Conservation (phyloP, 2,797 vertebrate genomes). For the Coluber constrictor region DNA sequence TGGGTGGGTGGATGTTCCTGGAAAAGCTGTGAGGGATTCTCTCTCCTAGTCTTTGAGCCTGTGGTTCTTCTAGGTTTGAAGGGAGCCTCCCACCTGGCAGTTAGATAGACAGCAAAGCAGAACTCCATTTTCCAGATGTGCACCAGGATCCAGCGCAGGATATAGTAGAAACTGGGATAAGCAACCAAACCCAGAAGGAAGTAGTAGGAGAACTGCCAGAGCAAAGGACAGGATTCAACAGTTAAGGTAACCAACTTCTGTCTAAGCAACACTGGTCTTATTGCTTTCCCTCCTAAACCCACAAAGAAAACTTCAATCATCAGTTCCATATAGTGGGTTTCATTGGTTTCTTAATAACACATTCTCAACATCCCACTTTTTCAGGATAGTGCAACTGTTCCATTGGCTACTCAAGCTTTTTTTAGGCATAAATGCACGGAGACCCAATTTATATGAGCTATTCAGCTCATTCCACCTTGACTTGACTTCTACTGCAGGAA, state of each 20-base stretch:
- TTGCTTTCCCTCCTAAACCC: background rate
- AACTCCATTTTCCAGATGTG: slow-evolving; percentile 1
- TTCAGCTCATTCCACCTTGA: background rate
- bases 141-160: background rate
- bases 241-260: background rate
- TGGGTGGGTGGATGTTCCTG: background rate
- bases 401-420: too few species aligned
- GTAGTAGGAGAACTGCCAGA: background rate
- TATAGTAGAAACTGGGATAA: background rate
- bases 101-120: slow-evolving; percentile 1
- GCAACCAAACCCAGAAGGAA: slow-evolving; percentile 11
- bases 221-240: background rate
- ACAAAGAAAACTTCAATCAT: too few species aligned
- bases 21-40: background rate
- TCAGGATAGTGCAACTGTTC: too few species aligned
- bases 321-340: too few species aligned
- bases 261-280: background rate
- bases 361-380: too few species aligned
- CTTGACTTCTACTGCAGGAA: background rate
- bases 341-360: too few species aligned
- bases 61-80: background rate
- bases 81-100: slow-evolving; percentile 13
- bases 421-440: too few species aligned
- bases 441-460: background rate
- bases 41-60: background rate